Conservation (phyloP, 1,140 invertebrate genomes). For the Nymphalis io region DNA sequence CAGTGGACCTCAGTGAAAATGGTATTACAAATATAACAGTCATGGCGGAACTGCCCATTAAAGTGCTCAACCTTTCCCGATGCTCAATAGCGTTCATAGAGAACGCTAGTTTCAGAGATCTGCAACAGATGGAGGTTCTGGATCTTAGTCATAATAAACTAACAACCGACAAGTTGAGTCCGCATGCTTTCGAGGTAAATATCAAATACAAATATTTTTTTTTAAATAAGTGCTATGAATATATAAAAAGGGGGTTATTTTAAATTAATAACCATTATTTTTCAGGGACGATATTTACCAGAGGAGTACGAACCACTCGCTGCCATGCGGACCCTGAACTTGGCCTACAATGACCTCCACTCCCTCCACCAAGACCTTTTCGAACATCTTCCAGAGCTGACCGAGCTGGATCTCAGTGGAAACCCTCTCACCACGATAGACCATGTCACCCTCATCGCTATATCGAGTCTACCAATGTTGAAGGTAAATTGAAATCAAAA, state of each 20-base stretch:
- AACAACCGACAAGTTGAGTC: slow-evolving; percentile 79
- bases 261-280: slow-evolving; percentile 40
- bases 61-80: slow-evolving; percentile 69
- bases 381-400: slow-evolving; percentile 84
- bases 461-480: slow-evolving; percentile 83
- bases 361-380: slow-evolving; percentile 86
- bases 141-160: slow-evolving; percentile 87
- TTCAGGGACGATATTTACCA: slow-evolving; percentile 82
- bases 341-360: slow-evolving; percentile 85
- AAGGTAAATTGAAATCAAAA: slow-evolving; percentile 76
- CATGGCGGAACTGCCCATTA: slow-evolving; percentile 60
- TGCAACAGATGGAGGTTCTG: slow-evolving; percentile 83
- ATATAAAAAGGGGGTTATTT: too few species aligned
- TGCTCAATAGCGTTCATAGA: slow-evolving; percentile 83
- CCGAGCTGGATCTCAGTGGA: slow-evolving; percentile 83
- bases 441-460: slow-evolving; percentile 82
- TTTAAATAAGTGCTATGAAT: too few species aligned
- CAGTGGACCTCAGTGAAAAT: slow-evolving; percentile 78
- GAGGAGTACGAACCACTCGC: slow-evolving; percentile 83
- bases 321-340: slow-evolving; percentile 82
- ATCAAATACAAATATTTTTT: background rate
- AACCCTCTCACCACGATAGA: slow-evolving; percentile 86
- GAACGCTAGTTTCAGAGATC: slow-evolving; percentile 82
- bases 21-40: slow-evolving; percentile 62
- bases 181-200: slow-evolving; percentile 85